These are phyloP conservation scores for Lordiphosa collinella DNA, from an alignment of 1,140 invertebrate species.

Conservation along the genomic window DNA sequence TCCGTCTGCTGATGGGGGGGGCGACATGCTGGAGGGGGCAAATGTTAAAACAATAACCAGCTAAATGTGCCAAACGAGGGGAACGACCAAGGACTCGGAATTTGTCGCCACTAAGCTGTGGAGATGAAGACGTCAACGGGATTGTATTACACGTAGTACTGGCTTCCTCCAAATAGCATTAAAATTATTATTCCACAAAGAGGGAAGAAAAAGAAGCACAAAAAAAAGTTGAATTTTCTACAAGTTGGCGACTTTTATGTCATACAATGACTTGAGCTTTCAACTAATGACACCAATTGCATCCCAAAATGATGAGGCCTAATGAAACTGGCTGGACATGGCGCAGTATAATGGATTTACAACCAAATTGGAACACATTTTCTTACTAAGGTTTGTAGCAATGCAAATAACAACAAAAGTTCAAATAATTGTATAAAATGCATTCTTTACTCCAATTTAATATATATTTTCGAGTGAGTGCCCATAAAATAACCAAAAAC, in stretches of 20 bases:
- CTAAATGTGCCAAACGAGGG: slow-evolving; percentile 55
- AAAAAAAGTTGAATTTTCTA: slow-evolving; percentile 18
- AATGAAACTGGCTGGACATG: background rate
- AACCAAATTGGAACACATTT: too few species aligned
- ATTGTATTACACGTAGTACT: slow-evolving; percentile 18
- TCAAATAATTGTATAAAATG: too few species aligned
- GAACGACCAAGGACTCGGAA: slow-evolving; percentile 39
- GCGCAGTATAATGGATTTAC: too few species aligned
- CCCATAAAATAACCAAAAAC: too few species aligned
- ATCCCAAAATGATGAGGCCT: slow-evolving; percentile 28
- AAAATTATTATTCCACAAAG: slow-evolving; percentile 29
- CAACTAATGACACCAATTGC: slow-evolving; percentile 59
- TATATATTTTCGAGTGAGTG: too few species aligned
- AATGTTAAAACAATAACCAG: slow-evolving; percentile 77
- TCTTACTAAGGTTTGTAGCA: too few species aligned
- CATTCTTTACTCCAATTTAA: too few species aligned
- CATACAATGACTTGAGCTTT: slow-evolving; percentile 35
- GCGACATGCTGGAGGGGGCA: slow-evolving; percentile 18
- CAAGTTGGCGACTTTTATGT: slow-evolving; percentile 47
- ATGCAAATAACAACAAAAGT: too few species aligned
- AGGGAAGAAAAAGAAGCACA: slow-evolving; percentile 3
- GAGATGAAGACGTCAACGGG: slow-evolving; percentile 46
- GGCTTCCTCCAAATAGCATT: slow-evolving; percentile 37
- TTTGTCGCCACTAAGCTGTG: slow-evolving; percentile 54
- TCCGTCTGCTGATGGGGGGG: slow-evolving; percentile 27